These are phyloP conservation scores for Cinclus mexicanus DNA, from an alignment of 2,113 vertebrate species.

Conservation along the genomic window DNA sequence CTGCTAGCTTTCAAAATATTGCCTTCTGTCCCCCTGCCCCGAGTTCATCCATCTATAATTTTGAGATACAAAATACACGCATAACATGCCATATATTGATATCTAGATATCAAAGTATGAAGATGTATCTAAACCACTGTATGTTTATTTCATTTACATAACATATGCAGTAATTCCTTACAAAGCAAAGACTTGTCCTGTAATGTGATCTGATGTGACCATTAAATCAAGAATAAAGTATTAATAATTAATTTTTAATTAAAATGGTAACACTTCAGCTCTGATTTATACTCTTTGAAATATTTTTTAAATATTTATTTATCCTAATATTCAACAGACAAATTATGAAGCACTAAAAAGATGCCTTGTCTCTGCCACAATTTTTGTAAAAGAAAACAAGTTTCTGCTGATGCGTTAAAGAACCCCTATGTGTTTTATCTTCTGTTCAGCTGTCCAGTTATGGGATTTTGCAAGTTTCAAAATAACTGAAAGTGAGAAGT, in stretches of 20 bases:
- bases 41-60: neutral
- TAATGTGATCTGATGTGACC: neutral
- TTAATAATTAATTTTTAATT: neutral
- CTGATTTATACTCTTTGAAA: neutral
- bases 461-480: neutral
- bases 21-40: rapidly evolving
- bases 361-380: neutral
- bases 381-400: neutral
- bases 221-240: neutral
- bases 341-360: neutral
- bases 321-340: neutral
- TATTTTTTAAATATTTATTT: neutral
- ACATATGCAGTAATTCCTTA: neutral
- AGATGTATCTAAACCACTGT: neutral
- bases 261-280: neutral
- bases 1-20: neutral
- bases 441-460: neutral
- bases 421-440: neutral
- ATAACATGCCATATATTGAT: neutral
- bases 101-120: neutral
- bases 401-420: neutral
- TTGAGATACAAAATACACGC: neutral
- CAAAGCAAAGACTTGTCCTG: neutral
- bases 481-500: neutral
- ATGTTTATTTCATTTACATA: neutral